Evolutionary conservation across 1,140 invertebrate species (phyloP), one percentile per base, ranked within the genome.

Genomic region (Drosophila leontia): DNA sequence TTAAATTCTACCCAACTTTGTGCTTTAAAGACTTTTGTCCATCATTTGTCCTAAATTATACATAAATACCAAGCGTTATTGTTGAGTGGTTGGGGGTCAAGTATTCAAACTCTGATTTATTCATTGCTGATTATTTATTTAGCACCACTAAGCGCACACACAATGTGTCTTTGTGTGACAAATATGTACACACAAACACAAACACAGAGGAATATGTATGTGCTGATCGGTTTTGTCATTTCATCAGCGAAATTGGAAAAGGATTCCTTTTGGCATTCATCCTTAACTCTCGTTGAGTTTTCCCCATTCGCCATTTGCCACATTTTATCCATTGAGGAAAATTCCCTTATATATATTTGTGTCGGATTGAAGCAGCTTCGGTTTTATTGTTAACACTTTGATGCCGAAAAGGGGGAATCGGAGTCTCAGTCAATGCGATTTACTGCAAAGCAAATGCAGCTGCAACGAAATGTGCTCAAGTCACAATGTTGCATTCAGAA

Each of bases 401-500:
- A 50, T 44, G 51, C 17, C 44, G 1, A 2, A 23, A 23, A 23
- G 2, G 23, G 23, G 23, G 29, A 19, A 17, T 34, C 19, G 29
- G 29, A 32, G 15, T 23, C 65, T 42, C 77, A 72, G 48, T 78
- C 79, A 48, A 50, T 58, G 59, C 70, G 60, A 80, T 75, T 70
- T 65, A 69, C 63, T 61, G 53, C 65, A 78, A 57, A 34, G 50
- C 50, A 51, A 51, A 51, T 51, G 48, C 51, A 53, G 50, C 76
- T 37, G 34, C 32, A 19, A 51, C 26, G 56, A 72, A 75, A 75
- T 63, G 58, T 51, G 71, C 70, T 75, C 47, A 48, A 65, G 44
- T 71, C 41, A 80, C 81, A 83, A 71, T 84, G 81, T 84, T 85
- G 82, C 82, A 77, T 69, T 59, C 58, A 75, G 60, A 41, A 74